A percentile compares a stretch with the other conserved stretches of the same genome.
These are phyloP conservation scores for Pharmacophagus antenor DNA, from an alignment of 2,888 invertebrate species.

Conservation along the genomic window DNA sequence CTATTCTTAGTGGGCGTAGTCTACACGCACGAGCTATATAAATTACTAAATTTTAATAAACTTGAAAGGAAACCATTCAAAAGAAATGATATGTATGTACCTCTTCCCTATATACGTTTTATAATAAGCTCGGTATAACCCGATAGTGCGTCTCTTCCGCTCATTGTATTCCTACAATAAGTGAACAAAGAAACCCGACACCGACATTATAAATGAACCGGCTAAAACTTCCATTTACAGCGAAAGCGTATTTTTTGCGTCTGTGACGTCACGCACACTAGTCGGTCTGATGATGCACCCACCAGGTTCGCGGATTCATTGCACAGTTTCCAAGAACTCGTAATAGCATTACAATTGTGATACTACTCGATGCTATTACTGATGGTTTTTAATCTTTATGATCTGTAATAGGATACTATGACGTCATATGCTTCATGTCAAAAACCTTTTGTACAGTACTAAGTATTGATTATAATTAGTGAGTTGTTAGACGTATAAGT, in stretches of 20 bases:
- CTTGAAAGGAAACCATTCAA: conserved; percentile 4
- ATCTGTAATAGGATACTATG: not conserved
- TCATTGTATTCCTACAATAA: conserved; percentile 25
- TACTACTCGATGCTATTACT: not conserved
- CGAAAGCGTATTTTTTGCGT: conserved; percentile 22
- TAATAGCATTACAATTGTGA: conserved; percentile 6
- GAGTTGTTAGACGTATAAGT: not conserved
- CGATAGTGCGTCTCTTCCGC: conserved; percentile 27
- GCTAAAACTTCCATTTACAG: conserved; percentile 7
- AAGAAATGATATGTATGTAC: conserved; percentile 15
- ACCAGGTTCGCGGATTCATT: conserved; percentile 28
- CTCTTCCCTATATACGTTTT: conserved; percentile 6
- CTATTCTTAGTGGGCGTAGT: too few species aligned
- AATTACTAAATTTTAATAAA: not conserved
- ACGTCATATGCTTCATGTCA: not conserved
- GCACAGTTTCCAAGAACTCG: conserved; percentile 29
- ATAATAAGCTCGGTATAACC: conserved; percentile 16
- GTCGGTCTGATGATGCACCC: conserved; percentile 20
- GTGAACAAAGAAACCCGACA: conserved; percentile 26
- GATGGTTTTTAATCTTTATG: not conserved
- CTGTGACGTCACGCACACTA: conserved; percentile 23
- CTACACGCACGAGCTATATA: not conserved
- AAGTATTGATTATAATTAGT: not conserved
- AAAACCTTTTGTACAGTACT: not conserved
- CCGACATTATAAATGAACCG: conserved; percentile 19